Conservation (phyloP, 2,797 vertebrate genomes). For the Xenopus petersii region DNA sequence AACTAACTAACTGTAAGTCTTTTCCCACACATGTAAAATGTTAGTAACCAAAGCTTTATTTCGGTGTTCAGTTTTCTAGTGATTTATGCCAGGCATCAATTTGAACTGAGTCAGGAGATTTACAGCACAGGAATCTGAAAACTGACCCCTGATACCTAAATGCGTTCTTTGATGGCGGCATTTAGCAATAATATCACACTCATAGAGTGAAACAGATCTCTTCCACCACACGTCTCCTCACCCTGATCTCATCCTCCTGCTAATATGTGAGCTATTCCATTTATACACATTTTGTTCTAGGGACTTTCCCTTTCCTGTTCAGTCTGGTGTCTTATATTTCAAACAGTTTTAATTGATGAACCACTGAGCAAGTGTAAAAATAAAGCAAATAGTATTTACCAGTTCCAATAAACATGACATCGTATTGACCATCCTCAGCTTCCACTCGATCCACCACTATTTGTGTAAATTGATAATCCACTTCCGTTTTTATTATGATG, state of each 20-base stretch:
- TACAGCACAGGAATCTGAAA: slow-evolving; percentile 65
- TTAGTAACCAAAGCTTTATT: slow-evolving; percentile 55
- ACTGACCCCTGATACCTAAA: slow-evolving; percentile 52
- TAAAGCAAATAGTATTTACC: slow-evolving; percentile 62
- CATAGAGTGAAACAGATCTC: slow-evolving; percentile 45
- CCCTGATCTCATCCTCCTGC: slow-evolving; percentile 42
- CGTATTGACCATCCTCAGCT: slow-evolving; percentile 94
- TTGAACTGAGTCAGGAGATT: slow-evolving; percentile 61
- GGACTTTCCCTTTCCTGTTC: slow-evolving; percentile 15
- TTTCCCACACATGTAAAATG: slow-evolving; percentile 43
- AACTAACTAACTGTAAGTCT: slow-evolving; percentile 54
- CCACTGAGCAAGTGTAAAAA: background rate
- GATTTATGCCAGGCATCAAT: slow-evolving; percentile 62
- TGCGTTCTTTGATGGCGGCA: slow-evolving; percentile 52
- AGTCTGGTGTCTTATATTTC: slow-evolving; percentile 1
- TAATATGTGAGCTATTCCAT: slow-evolving; percentile 46
- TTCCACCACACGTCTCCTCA: slow-evolving; percentile 37
- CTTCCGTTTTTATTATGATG: slow-evolving; percentile 92
- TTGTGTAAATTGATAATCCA: slow-evolving; percentile 96
- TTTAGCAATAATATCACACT: slow-evolving; percentile 51
- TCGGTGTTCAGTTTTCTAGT: slow-evolving; percentile 55
- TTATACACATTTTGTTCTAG: slow-evolving; percentile 28
- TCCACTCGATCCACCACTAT: slow-evolving; percentile 96
- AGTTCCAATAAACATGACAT: slow-evolving; percentile 98
- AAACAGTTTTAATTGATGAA: background rate